Conservation (phyloP, 2,888 invertebrate species). For the Tipula unca region DNA sequence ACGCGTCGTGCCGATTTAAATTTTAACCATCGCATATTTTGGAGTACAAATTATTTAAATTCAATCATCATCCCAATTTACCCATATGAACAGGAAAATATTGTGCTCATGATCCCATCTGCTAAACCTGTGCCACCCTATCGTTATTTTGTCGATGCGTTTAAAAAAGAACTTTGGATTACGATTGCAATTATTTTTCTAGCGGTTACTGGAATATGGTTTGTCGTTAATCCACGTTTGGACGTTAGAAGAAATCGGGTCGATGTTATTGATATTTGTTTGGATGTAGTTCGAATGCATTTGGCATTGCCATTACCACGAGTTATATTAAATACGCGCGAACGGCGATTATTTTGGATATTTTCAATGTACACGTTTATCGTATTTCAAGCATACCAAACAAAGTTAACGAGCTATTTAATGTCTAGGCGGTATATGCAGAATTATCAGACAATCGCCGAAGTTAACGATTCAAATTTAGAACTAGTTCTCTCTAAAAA, state of each 20-base stretch:
- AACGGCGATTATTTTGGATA: neutral
- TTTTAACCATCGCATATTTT: neutral
- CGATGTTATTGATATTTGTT: neutral
- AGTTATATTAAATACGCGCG: neutral
- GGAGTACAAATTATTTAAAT: neutral
- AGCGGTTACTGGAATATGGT: neutral
- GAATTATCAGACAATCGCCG: neutral
- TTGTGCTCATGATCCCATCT: neutral
- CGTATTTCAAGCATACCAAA: neutral
- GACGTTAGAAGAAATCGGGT: neutral
- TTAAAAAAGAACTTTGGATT: neutral
- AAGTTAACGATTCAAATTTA: neutral
- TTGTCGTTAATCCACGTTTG: neutral
- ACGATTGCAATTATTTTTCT: neutral
- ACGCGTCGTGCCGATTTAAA: neutral
- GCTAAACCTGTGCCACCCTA: neutral
- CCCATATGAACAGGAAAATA: neutral
- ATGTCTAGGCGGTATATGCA: neutral
- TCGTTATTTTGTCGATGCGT: neutral
- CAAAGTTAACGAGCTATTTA: neutral
- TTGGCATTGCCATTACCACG: neutral
- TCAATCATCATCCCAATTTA: neutral
- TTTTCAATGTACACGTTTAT: neutral
- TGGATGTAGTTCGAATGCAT: conserved; percentile 1
- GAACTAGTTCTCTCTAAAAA: neutral